A percentile compares a stretch with the other conserved stretches of the same genome.
phyloP scores from a whole-genome alignment of 2,797 vertebrate genomes.

The Micrastur ruficollis region DNA sequence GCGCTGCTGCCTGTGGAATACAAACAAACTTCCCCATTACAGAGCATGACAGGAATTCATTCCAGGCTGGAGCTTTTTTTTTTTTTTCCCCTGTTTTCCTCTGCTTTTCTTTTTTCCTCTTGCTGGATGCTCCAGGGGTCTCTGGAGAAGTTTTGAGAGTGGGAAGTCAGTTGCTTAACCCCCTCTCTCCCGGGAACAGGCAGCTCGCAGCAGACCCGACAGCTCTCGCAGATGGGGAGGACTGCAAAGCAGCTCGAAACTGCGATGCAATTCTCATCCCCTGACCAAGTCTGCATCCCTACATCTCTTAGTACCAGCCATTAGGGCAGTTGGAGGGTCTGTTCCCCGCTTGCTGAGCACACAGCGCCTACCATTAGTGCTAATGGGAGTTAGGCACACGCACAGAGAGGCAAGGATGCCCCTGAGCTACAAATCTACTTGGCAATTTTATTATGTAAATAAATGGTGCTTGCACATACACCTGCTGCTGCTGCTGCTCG shows the following conservation, averaged over 20 bases:
- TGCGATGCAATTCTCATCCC: not conserved
- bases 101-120: not conserved
- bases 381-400: not conserved
- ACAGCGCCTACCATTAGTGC: not conserved
- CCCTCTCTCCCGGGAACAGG: not conserved
- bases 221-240: not conserved
- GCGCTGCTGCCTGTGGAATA: slow-evolving; percentile 50
- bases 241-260: not conserved
- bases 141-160: not conserved
- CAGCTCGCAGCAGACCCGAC: not conserved
- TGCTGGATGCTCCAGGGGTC: not conserved
- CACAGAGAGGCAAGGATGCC: not conserved
- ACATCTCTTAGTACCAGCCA: not conserved
- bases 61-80: not conserved
- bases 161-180: not conserved
- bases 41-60: slow-evolving; percentile 54
- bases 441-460: slow-evolving; percentile 52
- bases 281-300: not conserved
- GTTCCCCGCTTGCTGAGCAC: not conserved
- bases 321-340: not conserved
- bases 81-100: not conserved
- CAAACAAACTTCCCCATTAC: slow-evolving; percentile 10
- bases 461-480: slow-evolving; percentile 50
- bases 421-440: slow-evolving; percentile 51
- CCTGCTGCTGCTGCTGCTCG: slow-evolving; percentile 43